Conservation (phyloP, 2,797 vertebrate species). For the Lates japonicus region DNA sequence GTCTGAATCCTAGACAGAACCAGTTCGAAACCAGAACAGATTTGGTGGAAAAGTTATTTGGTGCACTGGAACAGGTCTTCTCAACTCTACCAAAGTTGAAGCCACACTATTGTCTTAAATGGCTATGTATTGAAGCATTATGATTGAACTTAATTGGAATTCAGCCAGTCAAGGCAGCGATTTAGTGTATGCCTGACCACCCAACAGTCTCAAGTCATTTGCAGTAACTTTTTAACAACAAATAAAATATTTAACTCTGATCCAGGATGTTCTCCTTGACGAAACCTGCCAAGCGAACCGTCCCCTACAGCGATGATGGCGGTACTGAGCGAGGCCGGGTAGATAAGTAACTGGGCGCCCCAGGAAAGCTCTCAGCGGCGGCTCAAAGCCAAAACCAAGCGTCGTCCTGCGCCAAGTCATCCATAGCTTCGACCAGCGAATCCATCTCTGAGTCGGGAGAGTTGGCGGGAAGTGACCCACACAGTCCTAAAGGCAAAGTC, state of each 20-base stretch:
- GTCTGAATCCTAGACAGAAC: too few relatives aligned
- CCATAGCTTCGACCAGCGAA: too few relatives aligned
- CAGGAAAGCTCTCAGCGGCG: conserved; percentile 89
- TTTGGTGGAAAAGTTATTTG: too few relatives aligned
- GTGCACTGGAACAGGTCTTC: not conserved
- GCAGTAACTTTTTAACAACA: not conserved
- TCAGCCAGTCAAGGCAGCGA: too few relatives aligned
- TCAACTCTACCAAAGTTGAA: not conserved
- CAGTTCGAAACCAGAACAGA: too few relatives aligned
- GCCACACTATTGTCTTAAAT: not conserved
- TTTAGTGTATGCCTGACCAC: not conserved
- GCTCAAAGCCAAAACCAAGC: conserved; percentile 91
- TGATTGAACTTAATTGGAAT: not conserved
- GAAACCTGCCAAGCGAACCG: conserved; percentile 51
- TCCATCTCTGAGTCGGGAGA: conserved; percentile 86
- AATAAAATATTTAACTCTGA: not conserved
- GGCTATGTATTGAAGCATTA: not conserved
- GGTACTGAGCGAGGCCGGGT: conserved; percentile 81
- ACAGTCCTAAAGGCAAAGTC: conserved; percentile 87
- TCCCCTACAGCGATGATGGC: conserved; percentile 77
- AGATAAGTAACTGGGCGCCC: conserved; percentile 88
- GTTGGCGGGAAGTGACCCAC: conserved; percentile 73
- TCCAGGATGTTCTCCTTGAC: conserved; percentile 68
- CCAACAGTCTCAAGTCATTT: not conserved
- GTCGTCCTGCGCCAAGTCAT: conserved; percentile 87